Evolutionary conservation across 2,113 vertebrate species (phyloP), one percentile per base, ranked within the genome.

Genomic region (Axis porcinus): DNA sequence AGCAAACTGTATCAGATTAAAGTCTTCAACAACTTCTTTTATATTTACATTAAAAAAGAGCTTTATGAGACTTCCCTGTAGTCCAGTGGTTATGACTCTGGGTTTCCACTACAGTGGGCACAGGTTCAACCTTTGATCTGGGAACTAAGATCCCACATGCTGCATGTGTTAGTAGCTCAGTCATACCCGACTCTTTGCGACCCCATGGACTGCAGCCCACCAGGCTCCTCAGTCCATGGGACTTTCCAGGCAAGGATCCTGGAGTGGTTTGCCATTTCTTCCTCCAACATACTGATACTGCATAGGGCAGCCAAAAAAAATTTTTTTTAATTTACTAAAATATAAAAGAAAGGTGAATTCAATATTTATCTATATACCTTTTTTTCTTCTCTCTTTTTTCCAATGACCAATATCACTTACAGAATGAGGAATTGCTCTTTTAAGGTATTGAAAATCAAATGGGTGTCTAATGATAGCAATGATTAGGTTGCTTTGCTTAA

Each of bases 341-440:
- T 27, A 76, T 43, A 76, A 43, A 76, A 76, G 30, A 36, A 91
- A 47, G 4, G 1, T 64, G n/a, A 95, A 82, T 14, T 94, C 67
- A 64, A 45, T 25, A 50, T 33, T 86, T 91, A 40, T n/a, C 85
- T 47, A 50, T 16, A 54, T 60, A 54, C 25, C 2, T 16, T 12
- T 54, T 58, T 54, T 58, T 85, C 17, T 23, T 62, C 21, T 93
- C 52, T 83, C n/a, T 62, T 64, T 91, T 43, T 91, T 23, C 43
- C 12, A 60, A 30, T 36, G 13, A 47, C 7, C 33, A 30, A 47
- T 5, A 58, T 84, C 55, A 78, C 40, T 52, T 94, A 50, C 3
- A 92, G 55, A 83, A 92, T 47, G 30, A 94, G 55, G 8, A 93
- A 57, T 7, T 64, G 33, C 58, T 85, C 52, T 83, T 96, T 81